Conservation (phyloP, 2,113 vertebrate genomes). For the Scartelaos histophorus region DNA sequence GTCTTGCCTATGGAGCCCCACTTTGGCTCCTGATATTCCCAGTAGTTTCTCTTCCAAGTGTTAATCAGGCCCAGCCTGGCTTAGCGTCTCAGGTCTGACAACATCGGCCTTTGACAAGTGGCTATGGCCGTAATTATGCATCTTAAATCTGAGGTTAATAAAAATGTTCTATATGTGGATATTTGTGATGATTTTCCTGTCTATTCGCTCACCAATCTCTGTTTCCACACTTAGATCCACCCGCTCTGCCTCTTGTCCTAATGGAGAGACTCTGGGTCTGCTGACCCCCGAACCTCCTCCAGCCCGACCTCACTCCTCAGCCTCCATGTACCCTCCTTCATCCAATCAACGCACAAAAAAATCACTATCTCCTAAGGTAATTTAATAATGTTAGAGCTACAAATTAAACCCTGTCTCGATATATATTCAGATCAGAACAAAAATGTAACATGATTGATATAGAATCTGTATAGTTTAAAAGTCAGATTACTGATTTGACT, state of each 20-base stretch:
- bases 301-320: not conserved
- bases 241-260: constrained; percentile 63
- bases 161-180: not conserved
- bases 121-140: not conserved
- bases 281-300: constrained; percentile 28
- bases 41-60: no score
- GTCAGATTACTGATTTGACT: no score
- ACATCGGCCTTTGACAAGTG: no score
- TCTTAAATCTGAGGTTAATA: not conserved
- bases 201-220: not conserved
- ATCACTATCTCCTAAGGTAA: constrained; percentile 25
- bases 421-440: not conserved
- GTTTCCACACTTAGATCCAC: not conserved
- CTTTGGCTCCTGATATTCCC: no score
- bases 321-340: not conserved
- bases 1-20: no score
- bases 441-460: not conserved
- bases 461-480: no score
- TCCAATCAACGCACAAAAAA: not conserved
- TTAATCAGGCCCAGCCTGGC: no score
- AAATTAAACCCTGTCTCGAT: not conserved
- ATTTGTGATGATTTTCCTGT: not conserved
- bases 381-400: not conserved
- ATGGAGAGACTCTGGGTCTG: constrained; percentile 48
- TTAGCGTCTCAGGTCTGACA: no score